Evolutionary conservation across 2,888 invertebrate genomes (phyloP).

Genomic region (Aphrophora alni): DNA sequence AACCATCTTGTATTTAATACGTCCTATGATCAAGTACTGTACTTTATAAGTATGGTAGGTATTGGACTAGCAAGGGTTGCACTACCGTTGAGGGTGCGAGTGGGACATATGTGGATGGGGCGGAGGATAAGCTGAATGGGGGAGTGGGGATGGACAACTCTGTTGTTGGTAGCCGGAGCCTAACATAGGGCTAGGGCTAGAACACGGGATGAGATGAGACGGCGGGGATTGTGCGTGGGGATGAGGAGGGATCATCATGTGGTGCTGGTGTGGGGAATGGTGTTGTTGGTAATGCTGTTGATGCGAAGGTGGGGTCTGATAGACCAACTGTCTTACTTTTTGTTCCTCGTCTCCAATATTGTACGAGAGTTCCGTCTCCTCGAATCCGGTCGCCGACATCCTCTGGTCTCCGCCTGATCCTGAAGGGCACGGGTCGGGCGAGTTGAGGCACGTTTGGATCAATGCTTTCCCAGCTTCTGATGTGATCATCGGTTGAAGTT

Average conservation of each 20-base stretch:
- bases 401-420: conserved; percentile 82
- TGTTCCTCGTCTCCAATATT: conserved; percentile 94
- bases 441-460: conserved; percentile 98
- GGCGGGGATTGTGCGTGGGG: conserved; percentile 63
- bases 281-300: conserved; percentile 50
- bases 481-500: conserved; percentile 99
- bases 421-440: conserved; percentile 78
- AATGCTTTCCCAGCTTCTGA: conserved; percentile 96
- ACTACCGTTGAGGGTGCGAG: conserved; percentile 79
- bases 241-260: conserved; percentile 66
- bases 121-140: conserved; percentile 76
- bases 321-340: conserved; percentile 97
- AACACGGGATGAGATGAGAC: conserved; percentile 63
- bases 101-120: conserved; percentile 72
- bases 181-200: conserved; percentile 77
- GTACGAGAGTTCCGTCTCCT: conserved; percentile 98
- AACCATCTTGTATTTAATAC: not conserved
- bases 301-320: conserved; percentile 58
- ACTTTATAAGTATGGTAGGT: not conserved
- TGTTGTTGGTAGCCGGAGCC: conserved; percentile 63
- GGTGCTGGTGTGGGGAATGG: conserved; percentile 60
- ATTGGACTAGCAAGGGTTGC: not conserved
- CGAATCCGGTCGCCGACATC: conserved; percentile 98
- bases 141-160: conserved; percentile 67
- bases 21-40: not conserved